Evolutionary conservation across 2,113 vertebrate species (phyloP).

Genomic region (Spheniscus mendiculus): DNA sequence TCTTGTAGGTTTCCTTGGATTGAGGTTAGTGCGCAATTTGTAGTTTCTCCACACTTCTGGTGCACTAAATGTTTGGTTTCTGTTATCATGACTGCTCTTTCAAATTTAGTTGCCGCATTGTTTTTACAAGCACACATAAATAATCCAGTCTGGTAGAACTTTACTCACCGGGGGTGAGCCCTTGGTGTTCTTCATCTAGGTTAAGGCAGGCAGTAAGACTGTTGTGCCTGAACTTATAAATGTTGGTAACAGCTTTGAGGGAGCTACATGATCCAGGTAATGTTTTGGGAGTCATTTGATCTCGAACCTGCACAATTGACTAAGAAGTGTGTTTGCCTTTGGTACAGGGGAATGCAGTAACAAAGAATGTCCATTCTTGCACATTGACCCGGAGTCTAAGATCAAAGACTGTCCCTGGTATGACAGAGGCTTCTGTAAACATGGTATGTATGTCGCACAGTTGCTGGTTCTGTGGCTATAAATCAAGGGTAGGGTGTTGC

Average conservation of each 20-base stretch:
- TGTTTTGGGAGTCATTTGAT: background rate
- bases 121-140: constrained; percentile 1
- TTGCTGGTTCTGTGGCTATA: background rate
- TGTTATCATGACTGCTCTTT: constrained; percentile 21
- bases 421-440: constrained; percentile 97
- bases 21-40: constrained; percentile 42
- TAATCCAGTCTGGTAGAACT: background rate
- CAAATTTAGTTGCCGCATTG: background rate
- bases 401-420: constrained; percentile 99
- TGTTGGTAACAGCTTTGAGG: background rate
- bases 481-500: background rate
- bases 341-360: constrained; percentile 95
- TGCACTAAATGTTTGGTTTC: constrained; percentile 24
- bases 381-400: constrained; percentile 98
- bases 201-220: background rate
- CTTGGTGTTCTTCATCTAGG: background rate
- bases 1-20: constrained; percentile 65
- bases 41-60: constrained; percentile 45
- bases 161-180: background rate
- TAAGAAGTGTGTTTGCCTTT: constrained; percentile 37
- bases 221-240: background rate
- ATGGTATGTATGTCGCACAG: constrained; percentile 78
- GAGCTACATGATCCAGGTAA: background rate
- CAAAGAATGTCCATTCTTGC: constrained; percentile 98
- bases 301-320: background rate